A percentile compares a stretch with the other conserved stretches of the same genome.
Evolutionary conservation across 2,113 vertebrate species (phyloP).

Genomic region (Rhipidura dahli): DNA sequence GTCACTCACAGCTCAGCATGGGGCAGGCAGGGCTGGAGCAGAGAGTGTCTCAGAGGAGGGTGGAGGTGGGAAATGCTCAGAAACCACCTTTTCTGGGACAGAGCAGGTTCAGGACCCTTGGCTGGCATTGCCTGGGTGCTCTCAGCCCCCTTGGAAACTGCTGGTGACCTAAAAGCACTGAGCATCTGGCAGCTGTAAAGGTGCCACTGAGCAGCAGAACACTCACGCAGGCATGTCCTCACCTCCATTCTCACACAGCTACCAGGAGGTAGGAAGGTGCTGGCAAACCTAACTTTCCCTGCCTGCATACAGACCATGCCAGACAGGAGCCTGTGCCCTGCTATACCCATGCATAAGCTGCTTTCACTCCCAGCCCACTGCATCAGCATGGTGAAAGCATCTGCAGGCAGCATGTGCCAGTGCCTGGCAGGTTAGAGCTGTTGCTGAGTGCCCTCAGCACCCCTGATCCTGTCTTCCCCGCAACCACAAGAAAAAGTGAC

Average conservation of each 20-base stretch:
- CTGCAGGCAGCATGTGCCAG: not conserved
- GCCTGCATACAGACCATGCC: not conserved
- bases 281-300: not conserved
- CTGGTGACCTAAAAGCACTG: not conserved
- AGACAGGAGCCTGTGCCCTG: not conserved
- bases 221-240: accelerated
- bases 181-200: not conserved
- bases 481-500: accelerated
- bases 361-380: not conserved
- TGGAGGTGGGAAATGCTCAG: not conserved
- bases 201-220: not conserved
- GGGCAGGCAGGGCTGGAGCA: not conserved
- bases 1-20: accelerated
- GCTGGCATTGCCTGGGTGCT: not conserved
- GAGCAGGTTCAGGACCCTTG: not conserved
- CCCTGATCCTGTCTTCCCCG: not conserved
- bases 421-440: accelerated
- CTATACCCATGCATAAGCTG: not conserved
- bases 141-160: not conserved
- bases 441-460: not conserved
- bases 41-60: not conserved
- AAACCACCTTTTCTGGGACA: not conserved
- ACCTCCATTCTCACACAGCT: not conserved
- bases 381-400: not conserved
- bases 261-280: no score